These are phyloP conservation scores for Rhimphoctona megacephalus DNA, from an alignment of 2,888 invertebrate genomes.

Conservation along the genomic window DNA sequence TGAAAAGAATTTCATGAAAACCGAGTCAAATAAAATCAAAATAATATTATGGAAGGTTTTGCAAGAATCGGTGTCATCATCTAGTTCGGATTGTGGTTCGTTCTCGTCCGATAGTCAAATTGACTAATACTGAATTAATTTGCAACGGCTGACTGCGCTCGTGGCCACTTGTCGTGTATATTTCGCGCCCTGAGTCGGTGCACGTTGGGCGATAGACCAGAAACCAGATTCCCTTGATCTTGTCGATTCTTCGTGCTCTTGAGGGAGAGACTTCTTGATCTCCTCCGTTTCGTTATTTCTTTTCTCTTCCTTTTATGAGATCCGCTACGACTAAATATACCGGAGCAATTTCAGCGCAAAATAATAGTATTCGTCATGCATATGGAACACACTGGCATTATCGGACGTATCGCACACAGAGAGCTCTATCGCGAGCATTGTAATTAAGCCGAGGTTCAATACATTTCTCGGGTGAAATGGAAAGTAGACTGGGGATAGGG, in stretches of 20 bases:
- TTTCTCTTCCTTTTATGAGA: background rate
- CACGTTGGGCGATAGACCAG: constrained; percentile 58
- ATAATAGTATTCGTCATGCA: constrained; percentile 54
- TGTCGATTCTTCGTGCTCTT: constrained; percentile 71
- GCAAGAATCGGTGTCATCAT: constrained; percentile 46
- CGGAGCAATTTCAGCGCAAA: constrained; percentile 8
- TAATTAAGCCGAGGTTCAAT: constrained; percentile 61
- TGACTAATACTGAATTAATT: constrained; percentile 68
- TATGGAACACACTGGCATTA: constrained; percentile 42
- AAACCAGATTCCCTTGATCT: constrained; percentile 81
- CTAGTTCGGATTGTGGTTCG: constrained; percentile 28
- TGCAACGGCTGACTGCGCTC: constrained; percentile 64
- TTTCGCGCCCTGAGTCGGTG: constrained; percentile 52
- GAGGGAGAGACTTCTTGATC: constrained; percentile 38
- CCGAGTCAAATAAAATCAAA: background rate
- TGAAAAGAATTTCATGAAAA: background rate
- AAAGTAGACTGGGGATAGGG: constrained; percentile 40
- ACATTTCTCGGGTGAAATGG: constrained; percentile 52
- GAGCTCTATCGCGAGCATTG: constrained; percentile 44
- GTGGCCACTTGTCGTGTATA: constrained; percentile 63
- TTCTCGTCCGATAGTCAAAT: constrained; percentile 55
- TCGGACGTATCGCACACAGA: constrained; percentile 16
- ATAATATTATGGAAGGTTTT: background rate
- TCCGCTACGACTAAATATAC: background rate
- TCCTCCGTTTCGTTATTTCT: constrained; percentile 37